phyloP scores from a whole-genome alignment of 92 coral and sea anemone species.

The Parazoanthus darwini region DNA sequence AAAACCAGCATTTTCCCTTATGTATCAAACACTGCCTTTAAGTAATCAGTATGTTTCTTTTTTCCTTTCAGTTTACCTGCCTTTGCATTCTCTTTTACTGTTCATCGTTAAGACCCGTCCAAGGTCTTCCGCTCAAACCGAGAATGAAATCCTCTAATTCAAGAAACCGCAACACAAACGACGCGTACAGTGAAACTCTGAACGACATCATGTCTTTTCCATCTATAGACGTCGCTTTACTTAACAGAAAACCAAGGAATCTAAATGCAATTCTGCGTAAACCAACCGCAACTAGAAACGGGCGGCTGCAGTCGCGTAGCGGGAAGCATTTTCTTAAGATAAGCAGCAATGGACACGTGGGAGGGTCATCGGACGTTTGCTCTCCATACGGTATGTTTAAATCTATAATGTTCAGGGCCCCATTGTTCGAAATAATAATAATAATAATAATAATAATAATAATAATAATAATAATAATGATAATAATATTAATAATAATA shows the following conservation, averaged over 20 bases:
- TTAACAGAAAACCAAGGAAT: conserved; percentile 20
- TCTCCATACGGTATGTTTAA: conserved; percentile 26
- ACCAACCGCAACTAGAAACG: conserved; percentile 14
- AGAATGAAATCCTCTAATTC: conserved; percentile 3
- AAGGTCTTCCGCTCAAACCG: conserved; percentile 6
- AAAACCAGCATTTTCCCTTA: too few species aligned
- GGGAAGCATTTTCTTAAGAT: conserved; percentile 14
- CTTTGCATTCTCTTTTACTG: conserved; percentile 11
- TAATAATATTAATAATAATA: too few species aligned
- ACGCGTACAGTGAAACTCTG: neutral
- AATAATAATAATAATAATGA: too few species aligned
- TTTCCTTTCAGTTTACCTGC: conserved; percentile 19
- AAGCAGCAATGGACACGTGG: conserved; percentile 9
- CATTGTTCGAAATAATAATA: too few species aligned
- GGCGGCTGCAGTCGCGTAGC: conserved; percentile 16
- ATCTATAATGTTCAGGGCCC: too few species aligned
- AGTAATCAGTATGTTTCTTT: too few species aligned
- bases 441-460: too few species aligned
- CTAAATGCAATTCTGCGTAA: neutral
- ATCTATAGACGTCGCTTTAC: neutral
- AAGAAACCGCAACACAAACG: neutral
- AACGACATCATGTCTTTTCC: neutral
- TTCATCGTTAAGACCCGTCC: neutral
- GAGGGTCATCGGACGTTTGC: neutral
- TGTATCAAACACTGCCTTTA: neutral